Percentiles rank a stretch among this genome's conserved stretches.
Evolutionary conservation across 1,140 invertebrate species (phyloP).

Genomic region (Drosophila varians): DNA sequence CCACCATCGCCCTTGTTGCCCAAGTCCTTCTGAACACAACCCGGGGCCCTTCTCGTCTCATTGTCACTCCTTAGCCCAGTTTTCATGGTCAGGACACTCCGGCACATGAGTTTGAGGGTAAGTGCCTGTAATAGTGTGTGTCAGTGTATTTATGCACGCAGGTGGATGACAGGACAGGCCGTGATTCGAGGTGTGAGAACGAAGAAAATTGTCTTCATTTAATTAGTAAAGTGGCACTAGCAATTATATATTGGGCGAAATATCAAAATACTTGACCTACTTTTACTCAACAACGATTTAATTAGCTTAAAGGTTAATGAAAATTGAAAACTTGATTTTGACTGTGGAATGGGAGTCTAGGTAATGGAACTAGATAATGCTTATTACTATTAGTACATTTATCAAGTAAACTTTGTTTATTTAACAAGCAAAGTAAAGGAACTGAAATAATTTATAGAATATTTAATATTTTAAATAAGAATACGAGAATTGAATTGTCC

Average conservation of each 20-base stretch:
- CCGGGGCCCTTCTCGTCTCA: constrained; percentile 16
- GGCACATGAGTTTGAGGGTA: neutral
- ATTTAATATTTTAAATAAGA: too few species aligned
- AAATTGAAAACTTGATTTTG: neutral
- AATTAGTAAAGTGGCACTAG: constrained; percentile 58
- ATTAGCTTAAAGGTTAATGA: constrained; percentile 8
- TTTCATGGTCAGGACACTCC: constrained; percentile 20
- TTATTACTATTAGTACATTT: too few species aligned
- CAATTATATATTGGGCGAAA: constrained; percentile 44
- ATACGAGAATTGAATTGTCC: too few species aligned
- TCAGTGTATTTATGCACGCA: constrained; percentile 9
- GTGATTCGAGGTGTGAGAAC: constrained; percentile 8
- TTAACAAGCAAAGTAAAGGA: too few species aligned
- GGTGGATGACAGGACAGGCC: constrained; percentile 14
- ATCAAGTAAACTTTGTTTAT: too few species aligned
- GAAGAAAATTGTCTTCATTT: constrained; percentile 41
- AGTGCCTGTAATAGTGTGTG: neutral
- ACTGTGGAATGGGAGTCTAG: neutral
- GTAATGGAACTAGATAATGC: too few species aligned
- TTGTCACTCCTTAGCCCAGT: constrained; percentile 29
- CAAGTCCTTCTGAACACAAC: constrained; percentile 14
- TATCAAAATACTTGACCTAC: constrained; percentile 44
- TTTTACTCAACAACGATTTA: constrained; percentile 10
- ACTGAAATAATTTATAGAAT: too few species aligned
- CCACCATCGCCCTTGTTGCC: neutral